A percentile compares a stretch with the other conserved stretches of the same genome.
These are phyloP conservation scores for Dasyornis broadbenti DNA, from an alignment of 2,113 vertebrate genomes.

Conservation along the genomic window DNA sequence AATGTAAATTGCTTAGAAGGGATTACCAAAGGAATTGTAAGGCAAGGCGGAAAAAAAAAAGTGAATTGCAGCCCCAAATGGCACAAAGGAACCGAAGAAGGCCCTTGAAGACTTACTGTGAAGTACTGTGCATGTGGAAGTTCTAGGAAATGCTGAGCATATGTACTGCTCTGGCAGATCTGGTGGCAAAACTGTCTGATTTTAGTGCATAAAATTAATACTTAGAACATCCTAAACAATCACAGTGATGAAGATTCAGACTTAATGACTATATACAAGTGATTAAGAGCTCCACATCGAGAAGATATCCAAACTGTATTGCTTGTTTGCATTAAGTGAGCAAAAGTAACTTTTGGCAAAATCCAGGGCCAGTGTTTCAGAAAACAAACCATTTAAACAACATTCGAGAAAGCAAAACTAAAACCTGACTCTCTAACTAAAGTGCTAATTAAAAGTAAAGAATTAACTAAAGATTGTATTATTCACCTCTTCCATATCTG, in stretches of 20 bases:
- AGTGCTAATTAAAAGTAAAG: background rate
- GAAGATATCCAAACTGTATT: background rate
- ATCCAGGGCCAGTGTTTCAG: background rate
- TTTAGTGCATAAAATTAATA: background rate
- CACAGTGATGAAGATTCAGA: background rate
- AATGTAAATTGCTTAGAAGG: background rate
- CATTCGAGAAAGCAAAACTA: background rate
- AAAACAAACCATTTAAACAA: background rate
- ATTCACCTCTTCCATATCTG: background rate
- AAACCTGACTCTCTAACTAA: background rate
- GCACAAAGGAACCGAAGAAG: background rate
- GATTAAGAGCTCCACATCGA: background rate
- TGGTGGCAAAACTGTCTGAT: background rate
- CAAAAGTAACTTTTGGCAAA: background rate
- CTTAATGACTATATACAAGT: background rate
- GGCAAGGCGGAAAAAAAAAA: background rate
- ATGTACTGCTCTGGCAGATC: background rate
- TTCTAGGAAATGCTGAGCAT: background rate
- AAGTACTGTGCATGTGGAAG: background rate
- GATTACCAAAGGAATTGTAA: background rate
- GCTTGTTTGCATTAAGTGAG: background rate
- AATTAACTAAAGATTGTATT: background rate
- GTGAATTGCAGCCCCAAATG: background rate
- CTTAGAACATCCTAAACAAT: background rate
- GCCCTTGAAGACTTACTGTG: background rate